A percentile compares a stretch with the other conserved stretches of the same genome.
phyloP scores from a whole-genome alignment of 2,888 invertebrate genomes.

The Agrilus mali region DNA sequence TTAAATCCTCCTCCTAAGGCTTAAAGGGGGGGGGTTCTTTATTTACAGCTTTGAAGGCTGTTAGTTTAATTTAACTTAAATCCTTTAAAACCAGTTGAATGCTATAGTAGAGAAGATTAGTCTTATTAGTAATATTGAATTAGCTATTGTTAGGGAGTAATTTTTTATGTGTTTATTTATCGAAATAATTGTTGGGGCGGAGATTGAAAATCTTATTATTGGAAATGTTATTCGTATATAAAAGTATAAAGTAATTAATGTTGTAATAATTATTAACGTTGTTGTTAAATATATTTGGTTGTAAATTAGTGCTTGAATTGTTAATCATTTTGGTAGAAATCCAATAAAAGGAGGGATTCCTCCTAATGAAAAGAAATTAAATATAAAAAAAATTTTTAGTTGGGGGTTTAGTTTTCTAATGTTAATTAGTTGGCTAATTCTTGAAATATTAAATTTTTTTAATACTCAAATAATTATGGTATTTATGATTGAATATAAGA shows the following conservation, averaged over 20 bases:
- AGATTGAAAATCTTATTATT: too few species aligned
- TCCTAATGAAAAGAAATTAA: conserved; percentile 44
- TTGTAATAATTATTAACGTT: conserved; percentile 38
- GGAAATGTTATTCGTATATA: conserved; percentile 40
- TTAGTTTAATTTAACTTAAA: conserved; percentile 46
- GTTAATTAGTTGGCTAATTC: conserved; percentile 40
- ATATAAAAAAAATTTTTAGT: conserved; percentile 39
- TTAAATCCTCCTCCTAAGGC: conserved; percentile 31
- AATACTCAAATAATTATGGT: conserved; percentile 35
- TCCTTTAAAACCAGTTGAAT: conserved; percentile 25
- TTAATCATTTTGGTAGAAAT: conserved; percentile 48
- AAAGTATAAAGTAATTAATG: conserved; percentile 42
- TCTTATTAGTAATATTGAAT: conserved; percentile 22
- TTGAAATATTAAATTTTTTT: conserved; percentile 35
- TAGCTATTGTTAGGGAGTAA: conserved; percentile 21
- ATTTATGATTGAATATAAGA: conserved; percentile 35
- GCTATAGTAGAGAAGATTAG: conserved; percentile 17
- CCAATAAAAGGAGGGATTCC: conserved; percentile 48
- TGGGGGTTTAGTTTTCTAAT: conserved; percentile 29
- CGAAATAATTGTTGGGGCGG: too few species aligned
- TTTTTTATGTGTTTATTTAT: too few species aligned
- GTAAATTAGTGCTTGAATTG: conserved; percentile 39
- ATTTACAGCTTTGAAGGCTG: conserved; percentile 51
- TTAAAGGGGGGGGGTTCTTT: conserved; percentile 39
- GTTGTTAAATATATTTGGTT: conserved; percentile 34